Base-by-base conservation (phyloP, 2,113 vertebrate genomes). In the Trogon melanurus region DNA sequence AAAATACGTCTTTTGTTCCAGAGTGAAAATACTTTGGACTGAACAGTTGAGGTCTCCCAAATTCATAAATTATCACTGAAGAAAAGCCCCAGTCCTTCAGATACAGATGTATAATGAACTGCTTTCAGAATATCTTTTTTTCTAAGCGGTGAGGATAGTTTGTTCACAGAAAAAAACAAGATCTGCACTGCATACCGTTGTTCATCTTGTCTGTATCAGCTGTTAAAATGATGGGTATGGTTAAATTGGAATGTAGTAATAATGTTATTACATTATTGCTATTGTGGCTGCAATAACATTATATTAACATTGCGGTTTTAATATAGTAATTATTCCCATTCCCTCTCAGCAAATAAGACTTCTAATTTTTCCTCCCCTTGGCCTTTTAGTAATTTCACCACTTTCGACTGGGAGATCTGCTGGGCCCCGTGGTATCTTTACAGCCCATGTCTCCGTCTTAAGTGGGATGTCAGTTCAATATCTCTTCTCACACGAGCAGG, bases 401-500 rank as follows among this genome's bases (percentile, higher is more conserved):
- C 3, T 70, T 80, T 54, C 47, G 5, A 15, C 51, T 56, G n/a
- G 65, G 47, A 41, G 36, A 16, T 27, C 19, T 32, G 13, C 23
- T 84, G 76, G 30, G 5, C 29, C 27, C 47, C 0, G 0, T 10
- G 27, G 8, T 18, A 4, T 16, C n/a, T 47, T 89, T 67, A 10
- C 10, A 51, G 34, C 54, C 16, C 12, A 2, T 6, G 3, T 16
- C 56, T 22, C n/a, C 20, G 0, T n/a, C 41, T 14, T 13, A 13
- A 29, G 56, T 13, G 54, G 73, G 64, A 20, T 9, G 45, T 6
- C 41, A 47, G 13, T 5, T 71, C 51, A 26, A 0, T n/a, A 23
- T 22, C 8, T 53, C 45, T 45, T 30, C 34, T 74, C 15, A 2
- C 48, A 1, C 1, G 4, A 11, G 17, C 60, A 62, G 60, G 34